Base-by-base conservation (phyloP, 1,140 invertebrate genomes). In the Mya arenaria region DNA sequence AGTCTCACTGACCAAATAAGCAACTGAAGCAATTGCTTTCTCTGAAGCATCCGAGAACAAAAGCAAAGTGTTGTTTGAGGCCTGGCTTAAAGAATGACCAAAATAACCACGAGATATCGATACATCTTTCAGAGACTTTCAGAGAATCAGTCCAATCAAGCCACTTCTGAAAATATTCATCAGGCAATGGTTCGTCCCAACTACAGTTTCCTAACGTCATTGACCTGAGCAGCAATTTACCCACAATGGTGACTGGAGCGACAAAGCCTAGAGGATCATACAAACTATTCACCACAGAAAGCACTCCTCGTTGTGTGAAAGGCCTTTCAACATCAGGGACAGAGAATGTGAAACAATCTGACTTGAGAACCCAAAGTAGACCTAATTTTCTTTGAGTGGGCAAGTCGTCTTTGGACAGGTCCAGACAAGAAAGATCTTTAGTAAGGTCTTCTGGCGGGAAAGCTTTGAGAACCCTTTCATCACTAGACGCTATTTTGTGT, bases 401-500 rank as follows among this genome's bases (percentile, higher is more conserved):
- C 30, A 63, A 28, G 6, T n/a, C n/a, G 32, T 23, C 34, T 10
- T 34, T 28, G 44, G 36, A 17, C 36, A 66, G 15, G 28, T 74
- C n/a, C 10, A 74, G 15, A 4, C 13, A 0, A 3, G 23, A 66
- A 6, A 66, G 32, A 55, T 79, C 69, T 5, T 44, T 52, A 39
- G 25, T 52, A 19, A 56, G 41, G n/a, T 86, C 82, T 28, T 73
- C 30, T 28, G 6, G 8, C 2, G 69, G 62, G 32, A 86, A 48
- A 3, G 65, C 52, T 17, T 69, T 34, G 37, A 85, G 30, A 0
- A 83, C 81, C 34, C 48, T 36, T 58, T 4, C 37, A 1, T 23
- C 37, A 30, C 56, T 74, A 10, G 68, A 66, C 4, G 32, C 34
- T 17, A 82, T 73, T 48, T 86, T 85, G 52, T 82, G 80, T 2